A percentile compares a stretch with the other conserved stretches of the same genome.
Evolutionary conservation across 2,888 invertebrate species (phyloP).

Genomic region (Hemicrepidius hirtus): DNA sequence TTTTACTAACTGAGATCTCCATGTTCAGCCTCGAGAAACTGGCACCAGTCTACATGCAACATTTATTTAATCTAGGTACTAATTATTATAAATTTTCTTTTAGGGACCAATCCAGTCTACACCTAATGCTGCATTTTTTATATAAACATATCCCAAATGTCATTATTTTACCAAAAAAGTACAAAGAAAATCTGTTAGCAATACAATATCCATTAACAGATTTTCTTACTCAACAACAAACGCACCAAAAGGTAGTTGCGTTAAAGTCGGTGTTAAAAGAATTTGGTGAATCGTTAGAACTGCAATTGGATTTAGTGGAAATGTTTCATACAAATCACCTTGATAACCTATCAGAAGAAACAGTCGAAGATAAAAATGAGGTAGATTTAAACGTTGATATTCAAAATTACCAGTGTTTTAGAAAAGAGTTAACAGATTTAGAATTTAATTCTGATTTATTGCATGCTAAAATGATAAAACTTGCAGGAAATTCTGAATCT

Average conservation of each 20-base stretch:
- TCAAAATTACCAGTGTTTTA: slow-evolving; percentile 53
- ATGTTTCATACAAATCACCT: slow-evolving; percentile 44
- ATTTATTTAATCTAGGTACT: background rate
- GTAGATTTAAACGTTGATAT: slow-evolving; percentile 33
- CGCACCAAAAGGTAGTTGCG: background rate
- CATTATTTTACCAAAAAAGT: slow-evolving; percentile 57
- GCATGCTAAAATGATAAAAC: background rate
- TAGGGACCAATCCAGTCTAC: slow-evolving; percentile 70
- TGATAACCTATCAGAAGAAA: slow-evolving; percentile 19
- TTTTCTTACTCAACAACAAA: slow-evolving; percentile 16
- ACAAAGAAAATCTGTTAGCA: slow-evolving; percentile 41
- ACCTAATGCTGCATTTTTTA: slow-evolving; percentile 71
- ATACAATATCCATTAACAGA: background rate
- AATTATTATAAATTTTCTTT: slow-evolving; percentile 58
- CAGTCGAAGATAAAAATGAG: slow-evolving; percentile 12
- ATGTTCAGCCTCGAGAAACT: too few species aligned
- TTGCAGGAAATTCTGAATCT: background rate
- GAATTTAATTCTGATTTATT: slow-evolving; percentile 60
- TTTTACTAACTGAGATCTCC: too few species aligned
- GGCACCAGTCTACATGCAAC: too few species aligned
- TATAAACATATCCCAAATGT: slow-evolving; percentile 69
- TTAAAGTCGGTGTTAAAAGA: slow-evolving; percentile 50
- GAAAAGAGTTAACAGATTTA: slow-evolving; percentile 54
- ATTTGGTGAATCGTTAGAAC: slow-evolving; percentile 55
- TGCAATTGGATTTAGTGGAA: slow-evolving; percentile 57